These are phyloP conservation scores for Lasius platythorax DNA, from an alignment of 2,888 invertebrate genomes.

Conservation along the genomic window DNA sequence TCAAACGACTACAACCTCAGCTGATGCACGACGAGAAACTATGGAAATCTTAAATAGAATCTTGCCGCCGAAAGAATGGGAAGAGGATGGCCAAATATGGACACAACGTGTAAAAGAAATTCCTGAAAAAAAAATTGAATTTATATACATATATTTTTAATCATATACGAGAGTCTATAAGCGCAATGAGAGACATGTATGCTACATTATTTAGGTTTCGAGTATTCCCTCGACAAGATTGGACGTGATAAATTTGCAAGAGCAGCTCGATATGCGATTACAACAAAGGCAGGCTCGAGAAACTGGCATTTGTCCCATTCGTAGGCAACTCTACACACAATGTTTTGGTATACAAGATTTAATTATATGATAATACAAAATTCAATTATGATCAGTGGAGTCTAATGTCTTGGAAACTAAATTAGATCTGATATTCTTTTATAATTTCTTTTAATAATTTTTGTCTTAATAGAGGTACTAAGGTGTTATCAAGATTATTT, in stretches of 20 bases:
- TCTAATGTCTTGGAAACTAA: not conserved
- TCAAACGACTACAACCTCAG: slow-evolving; percentile 86
- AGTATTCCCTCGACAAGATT: slow-evolving; percentile 98
- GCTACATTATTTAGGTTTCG: slow-evolving; percentile 90
- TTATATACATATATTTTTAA: not conserved
- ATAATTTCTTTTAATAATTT: no score
- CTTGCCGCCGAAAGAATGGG: slow-evolving; percentile 97
- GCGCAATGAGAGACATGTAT: not conserved
- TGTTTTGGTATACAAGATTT: slow-evolving; percentile 91
- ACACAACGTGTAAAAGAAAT: slow-evolving; percentile 90
- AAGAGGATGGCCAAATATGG: slow-evolving; percentile 97
- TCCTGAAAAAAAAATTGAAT: not conserved
- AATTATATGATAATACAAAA: not conserved
- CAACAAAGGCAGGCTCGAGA: slow-evolving; percentile 97
- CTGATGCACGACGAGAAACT: slow-evolving; percentile 92
- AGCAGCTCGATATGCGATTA: slow-evolving; percentile 96
- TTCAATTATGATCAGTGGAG: not conserved
- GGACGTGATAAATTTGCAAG: slow-evolving; percentile 98
- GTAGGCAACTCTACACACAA: slow-evolving; percentile 97
- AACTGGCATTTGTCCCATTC: slow-evolving; percentile 98
- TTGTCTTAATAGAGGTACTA: no score
- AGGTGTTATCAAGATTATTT: no score
- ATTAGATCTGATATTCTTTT: not conserved
- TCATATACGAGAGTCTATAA: not conserved
- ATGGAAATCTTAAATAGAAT: slow-evolving; percentile 97